A percentile compares a stretch with the other conserved stretches of the same genome.
phyloP scores from a whole-genome alignment of 2,113 vertebrate species.

The Porphyrio hochstetteri region DNA sequence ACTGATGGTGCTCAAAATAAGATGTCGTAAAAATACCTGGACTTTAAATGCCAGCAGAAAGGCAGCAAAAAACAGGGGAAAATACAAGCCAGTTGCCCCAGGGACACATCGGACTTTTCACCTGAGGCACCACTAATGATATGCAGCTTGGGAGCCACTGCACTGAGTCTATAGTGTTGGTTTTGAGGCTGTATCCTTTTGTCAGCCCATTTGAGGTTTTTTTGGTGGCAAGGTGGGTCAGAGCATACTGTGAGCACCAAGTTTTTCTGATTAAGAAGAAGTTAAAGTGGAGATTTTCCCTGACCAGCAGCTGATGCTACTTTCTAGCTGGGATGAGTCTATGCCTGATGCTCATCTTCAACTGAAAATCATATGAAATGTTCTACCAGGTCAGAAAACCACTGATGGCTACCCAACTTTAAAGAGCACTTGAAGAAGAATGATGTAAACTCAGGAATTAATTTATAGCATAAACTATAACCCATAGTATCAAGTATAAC shows the following conservation, averaged over 20 bases:
- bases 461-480: not conserved
- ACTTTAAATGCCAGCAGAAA: not conserved
- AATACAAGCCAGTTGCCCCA: fast-evolving
- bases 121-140: fast-evolving
- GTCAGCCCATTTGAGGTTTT: fast-evolving
- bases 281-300: not conserved
- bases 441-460: not conserved
- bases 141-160: not conserved
- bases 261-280: not conserved
- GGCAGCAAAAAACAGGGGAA: not conserved
- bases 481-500: not conserved
- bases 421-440: not conserved
- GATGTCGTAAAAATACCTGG: not conserved
- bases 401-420: not conserved
- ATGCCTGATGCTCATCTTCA: not conserved
- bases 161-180: fast-evolving
- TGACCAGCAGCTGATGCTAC: not conserved
- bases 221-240: not conserved
- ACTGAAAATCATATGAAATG: not conserved
- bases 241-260: not conserved
- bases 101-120: not conserved
- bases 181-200: not conserved
- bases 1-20: not conserved
- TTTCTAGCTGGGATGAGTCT: not conserved
- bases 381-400: not conserved